Evolutionary conservation across 2,113 vertebrate species (phyloP), one percentile per base, ranked within the genome.

Genomic region (Phaethon lepturus): DNA sequence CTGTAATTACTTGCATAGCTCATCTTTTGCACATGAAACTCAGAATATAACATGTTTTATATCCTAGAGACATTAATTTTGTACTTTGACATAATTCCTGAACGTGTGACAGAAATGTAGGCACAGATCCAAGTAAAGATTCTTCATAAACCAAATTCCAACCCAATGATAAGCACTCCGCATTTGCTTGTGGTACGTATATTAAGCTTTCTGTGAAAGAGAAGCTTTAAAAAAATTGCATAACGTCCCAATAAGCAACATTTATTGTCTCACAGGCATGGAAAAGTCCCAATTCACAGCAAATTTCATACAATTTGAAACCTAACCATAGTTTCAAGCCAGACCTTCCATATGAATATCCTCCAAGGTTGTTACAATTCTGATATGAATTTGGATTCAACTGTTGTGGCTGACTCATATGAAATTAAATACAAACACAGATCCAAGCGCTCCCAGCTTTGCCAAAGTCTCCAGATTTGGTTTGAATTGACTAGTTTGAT

Each of bases 341-440:
- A 94, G 40, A 58, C n/a, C 2, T 86, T 96, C 59, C 29, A 77
- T 94, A 53, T 93, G 90, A 95, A 73, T 76, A 80, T 83, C 33
- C 42, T 94, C 75, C 55, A 83, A 93, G 45, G 28, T 64, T 96
- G n/a, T 80, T 92, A 69, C 3, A 93, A 33, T 69, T 83, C 58
- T 76, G 78, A 66, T 92, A 73, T 25, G 82, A 93, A 80, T 83
- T 94, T 93, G 92, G 59, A 94, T 92, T 92, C 40, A 58, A 69
- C 68, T 92, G 59, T 92, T 96, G 71, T 93, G 85, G 26, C 85
- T 95, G 85, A 23, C 88, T 96, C n/a, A 20, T 73, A 35, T 8
- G 7, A 86, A 86, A 83, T 90, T 52, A 92, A 94, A 50, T 49
- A 42, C 6, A 69, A 86, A 47, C 49, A 60, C 0, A 1, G 40